Evolutionary conservation across 2,113 vertebrate species (phyloP).

Genomic region (Trematomus loennbergii): DNA sequence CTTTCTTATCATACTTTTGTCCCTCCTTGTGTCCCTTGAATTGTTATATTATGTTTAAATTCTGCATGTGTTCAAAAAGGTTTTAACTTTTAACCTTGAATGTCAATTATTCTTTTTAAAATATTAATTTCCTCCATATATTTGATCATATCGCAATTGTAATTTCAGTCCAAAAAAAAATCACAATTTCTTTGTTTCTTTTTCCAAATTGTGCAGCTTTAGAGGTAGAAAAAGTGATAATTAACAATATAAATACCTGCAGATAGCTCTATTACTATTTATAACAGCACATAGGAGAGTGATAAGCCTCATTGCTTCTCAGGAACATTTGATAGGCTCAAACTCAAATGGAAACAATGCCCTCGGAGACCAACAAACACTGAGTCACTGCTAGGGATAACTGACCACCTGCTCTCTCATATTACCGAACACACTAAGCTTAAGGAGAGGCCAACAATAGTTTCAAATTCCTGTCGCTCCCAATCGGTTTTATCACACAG

Average conservation of each 20-base stretch:
- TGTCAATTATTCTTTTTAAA: no score
- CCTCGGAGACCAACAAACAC: slow-evolving; percentile 11
- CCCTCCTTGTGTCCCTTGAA: no score
- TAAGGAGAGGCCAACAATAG: slow-evolving; percentile 44
- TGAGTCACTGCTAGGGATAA: slow-evolving; percentile 53
- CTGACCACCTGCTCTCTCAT: slow-evolving; percentile 68
- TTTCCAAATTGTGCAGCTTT: no score
- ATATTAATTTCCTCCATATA: no score
- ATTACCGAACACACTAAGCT: slow-evolving; percentile 46
- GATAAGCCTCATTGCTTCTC: not conserved
- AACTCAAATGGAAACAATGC: slow-evolving; percentile 16
- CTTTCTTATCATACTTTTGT: no score
- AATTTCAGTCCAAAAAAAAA: no score
- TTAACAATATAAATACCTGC: not conserved
- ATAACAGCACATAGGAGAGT: not conserved
- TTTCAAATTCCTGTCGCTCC: slow-evolving; percentile 9
- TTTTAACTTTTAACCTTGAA: no score
- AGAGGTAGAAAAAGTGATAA: not conserved
- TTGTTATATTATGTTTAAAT: no score
- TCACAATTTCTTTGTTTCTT: no score
- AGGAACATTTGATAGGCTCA: not conserved
- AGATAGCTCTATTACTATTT: not conserved
- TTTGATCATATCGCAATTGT: no score
- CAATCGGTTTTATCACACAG: slow-evolving; percentile 9
- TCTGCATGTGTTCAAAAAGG: no score